phyloP scores from a whole-genome alignment of 2,113 vertebrate genomes.

The Saccopteryx bilineata region DNA sequence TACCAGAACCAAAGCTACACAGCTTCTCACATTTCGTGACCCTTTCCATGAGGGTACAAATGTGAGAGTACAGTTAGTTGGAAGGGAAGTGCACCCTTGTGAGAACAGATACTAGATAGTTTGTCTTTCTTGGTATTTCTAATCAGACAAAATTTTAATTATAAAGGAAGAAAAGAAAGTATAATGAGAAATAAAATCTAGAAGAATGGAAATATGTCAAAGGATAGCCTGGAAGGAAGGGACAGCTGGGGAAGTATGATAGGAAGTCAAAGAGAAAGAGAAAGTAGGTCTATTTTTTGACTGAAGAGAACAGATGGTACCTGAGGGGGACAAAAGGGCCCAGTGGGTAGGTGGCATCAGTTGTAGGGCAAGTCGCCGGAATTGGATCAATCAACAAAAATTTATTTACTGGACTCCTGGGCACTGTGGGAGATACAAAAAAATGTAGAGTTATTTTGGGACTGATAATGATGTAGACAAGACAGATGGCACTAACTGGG shows the following conservation, averaged over 20 bases:
- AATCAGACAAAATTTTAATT: conserved; percentile 55
- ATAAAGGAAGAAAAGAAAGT: background rate
- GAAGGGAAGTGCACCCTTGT: background rate
- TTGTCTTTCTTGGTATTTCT: background rate
- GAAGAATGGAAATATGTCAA: conserved; percentile 16
- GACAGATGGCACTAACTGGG: conserved; percentile 77
- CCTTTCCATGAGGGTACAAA: background rate
- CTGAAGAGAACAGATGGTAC: conserved; percentile 77
- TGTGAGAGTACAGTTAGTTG: background rate
- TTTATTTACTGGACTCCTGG: conserved; percentile 76
- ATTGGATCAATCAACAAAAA: conserved; percentile 80
- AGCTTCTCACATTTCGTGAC: background rate
- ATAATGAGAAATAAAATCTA: conserved; percentile 22
- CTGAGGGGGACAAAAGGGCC: conserved; percentile 62
- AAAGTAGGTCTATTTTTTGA: conserved; percentile 66
- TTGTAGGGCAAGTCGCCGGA: conserved; percentile 71
- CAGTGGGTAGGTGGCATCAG: conserved; percentile 72
- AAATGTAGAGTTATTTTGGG: conserved; percentile 74
- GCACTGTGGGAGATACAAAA: conserved; percentile 73
- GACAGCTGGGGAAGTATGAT: conserved; percentile 60
- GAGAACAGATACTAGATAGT: background rate
- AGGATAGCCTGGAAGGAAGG: conserved; percentile 47
- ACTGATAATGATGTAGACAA: conserved; percentile 70
- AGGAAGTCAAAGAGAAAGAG: conserved; percentile 63
- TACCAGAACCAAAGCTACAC: conserved; percentile 3